These are phyloP conservation scores for Lontra canadensis DNA, from an alignment of 2,113 vertebrate species.

Conservation along the genomic window DNA sequence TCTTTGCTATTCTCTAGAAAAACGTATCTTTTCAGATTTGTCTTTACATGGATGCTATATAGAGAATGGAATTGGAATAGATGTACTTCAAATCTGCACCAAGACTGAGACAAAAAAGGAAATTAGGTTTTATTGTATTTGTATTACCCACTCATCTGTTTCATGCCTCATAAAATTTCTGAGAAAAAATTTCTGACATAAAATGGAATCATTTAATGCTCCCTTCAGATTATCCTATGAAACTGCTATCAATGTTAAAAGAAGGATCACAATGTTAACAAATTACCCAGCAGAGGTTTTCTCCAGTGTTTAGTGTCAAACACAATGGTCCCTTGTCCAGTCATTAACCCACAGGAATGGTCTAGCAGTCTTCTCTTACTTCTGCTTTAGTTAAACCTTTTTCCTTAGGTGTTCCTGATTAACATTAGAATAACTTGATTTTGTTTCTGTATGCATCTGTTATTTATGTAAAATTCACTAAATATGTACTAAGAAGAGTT, in stretches of 20 bases:
- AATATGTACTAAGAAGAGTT: background rate
- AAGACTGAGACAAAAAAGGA: slow-evolving; percentile 33
- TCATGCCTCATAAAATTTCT: slow-evolving; percentile 3
- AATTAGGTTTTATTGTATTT: slow-evolving; percentile 33
- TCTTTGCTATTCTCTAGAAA: slow-evolving; percentile 12
- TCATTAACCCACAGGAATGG: background rate
- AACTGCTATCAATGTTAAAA: background rate
- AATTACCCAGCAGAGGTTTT: background rate
- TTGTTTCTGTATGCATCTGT: background rate
- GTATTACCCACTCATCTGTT: slow-evolving; percentile 1
- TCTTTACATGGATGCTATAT: slow-evolving; percentile 19
- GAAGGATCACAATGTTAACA: background rate
- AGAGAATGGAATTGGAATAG: slow-evolving; percentile 35
- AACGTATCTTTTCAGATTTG: background rate
- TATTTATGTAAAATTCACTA: background rate
- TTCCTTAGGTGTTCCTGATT: background rate
- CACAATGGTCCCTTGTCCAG: background rate
- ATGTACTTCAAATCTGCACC: background rate
- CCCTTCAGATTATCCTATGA: background rate
- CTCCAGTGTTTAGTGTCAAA: background rate
- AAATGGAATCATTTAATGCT: slow-evolving; percentile 37
- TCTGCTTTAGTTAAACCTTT: background rate
- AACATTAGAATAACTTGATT: background rate
- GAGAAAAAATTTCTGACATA: slow-evolving; percentile 35
- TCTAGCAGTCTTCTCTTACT: background rate